These are phyloP conservation scores for Anseranas semipalmata DNA, from an alignment of 2,113 vertebrate genomes.

Conservation along the genomic window DNA sequence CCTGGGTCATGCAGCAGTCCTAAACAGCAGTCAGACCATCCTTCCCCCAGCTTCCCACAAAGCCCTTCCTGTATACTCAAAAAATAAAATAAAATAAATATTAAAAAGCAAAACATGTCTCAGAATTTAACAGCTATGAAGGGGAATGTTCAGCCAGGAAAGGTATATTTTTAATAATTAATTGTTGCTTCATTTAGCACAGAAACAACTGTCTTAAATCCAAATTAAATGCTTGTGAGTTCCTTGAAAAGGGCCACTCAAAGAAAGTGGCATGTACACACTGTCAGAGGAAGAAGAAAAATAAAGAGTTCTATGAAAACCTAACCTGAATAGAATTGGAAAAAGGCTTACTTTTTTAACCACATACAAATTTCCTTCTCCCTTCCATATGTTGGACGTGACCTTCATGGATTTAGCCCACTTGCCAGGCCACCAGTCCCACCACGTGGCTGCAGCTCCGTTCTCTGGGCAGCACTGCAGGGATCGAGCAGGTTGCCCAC, in stretches of 20 bases:
- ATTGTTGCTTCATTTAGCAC: constrained; percentile 65
- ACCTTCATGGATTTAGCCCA: background rate
- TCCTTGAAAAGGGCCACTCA: background rate
- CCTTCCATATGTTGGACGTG: background rate
- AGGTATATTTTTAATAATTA: constrained; percentile 69
- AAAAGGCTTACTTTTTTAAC: background rate
- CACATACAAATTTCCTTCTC: background rate
- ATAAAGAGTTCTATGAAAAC: background rate
- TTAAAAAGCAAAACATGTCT: constrained; percentile 60
- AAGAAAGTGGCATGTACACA: background rate
- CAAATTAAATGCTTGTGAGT: constrained; percentile 23
- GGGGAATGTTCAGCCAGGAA: constrained; percentile 43
- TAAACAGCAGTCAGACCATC: background rate
- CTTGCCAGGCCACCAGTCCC: background rate
- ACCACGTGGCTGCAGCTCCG: background rate
- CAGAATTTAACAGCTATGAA: constrained; percentile 31
- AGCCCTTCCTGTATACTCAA: constrained; percentile 8
- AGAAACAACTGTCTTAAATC: constrained; percentile 38
- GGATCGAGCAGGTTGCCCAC: background rate
- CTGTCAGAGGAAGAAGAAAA: background rate
- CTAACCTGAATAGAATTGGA: background rate
- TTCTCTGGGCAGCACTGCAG: background rate
- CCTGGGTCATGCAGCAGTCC: background rate
- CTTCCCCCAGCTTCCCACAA: background rate
- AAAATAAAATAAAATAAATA: constrained; percentile 58